A percentile compares a stretch with the other conserved stretches of the same genome.
Evolutionary conservation across 2,797 vertebrate genomes (phyloP).

Genomic region (Hypotaenidia okinawae): DNA sequence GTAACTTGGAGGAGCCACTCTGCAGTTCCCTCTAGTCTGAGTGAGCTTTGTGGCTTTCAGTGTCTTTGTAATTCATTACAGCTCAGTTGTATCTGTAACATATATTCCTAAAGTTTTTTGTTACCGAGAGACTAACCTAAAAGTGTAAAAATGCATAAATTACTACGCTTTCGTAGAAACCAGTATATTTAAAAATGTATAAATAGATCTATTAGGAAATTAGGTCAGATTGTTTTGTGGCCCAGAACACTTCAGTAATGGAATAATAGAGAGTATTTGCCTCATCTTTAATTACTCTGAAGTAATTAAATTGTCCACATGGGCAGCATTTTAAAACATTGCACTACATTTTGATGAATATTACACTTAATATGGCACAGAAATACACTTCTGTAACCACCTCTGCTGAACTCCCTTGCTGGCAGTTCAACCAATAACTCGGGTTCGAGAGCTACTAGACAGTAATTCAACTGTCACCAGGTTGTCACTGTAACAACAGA

Average conservation of each 20-base stretch:
- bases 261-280: neutral
- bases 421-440: neutral
- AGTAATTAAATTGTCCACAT: neutral
- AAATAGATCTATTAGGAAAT: neutral
- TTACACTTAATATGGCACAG: neutral
- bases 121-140: neutral
- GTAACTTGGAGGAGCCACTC: neutral
- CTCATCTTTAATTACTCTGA: neutral
- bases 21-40: neutral
- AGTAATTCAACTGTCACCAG: neutral
- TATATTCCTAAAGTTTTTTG: neutral
- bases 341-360: neutral
- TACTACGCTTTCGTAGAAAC: neutral
- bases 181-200: neutral
- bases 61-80: neutral
- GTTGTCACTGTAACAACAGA: neutral
- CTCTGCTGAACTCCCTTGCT: neutral
- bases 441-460: neutral
- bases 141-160: neutral
- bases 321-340: no score
- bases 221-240: neutral
- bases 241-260: neutral
- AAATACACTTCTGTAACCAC: neutral
- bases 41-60: neutral
- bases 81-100: neutral